These are phyloP conservation scores for Ametastegia equiseti DNA, from an alignment of 2,888 invertebrate genomes.

Conservation along the genomic window DNA sequence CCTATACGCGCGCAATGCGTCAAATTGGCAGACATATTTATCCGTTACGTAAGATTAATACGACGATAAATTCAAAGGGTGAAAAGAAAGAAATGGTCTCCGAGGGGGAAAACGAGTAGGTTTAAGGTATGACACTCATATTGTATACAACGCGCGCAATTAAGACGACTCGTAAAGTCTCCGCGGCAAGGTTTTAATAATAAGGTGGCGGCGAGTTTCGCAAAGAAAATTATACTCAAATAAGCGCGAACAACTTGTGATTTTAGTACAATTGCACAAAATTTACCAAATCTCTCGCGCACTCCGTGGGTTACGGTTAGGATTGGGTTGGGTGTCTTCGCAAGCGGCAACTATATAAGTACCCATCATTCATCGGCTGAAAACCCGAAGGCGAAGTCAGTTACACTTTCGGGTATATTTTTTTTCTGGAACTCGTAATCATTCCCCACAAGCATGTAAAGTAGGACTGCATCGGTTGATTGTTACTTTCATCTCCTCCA, in stretches of 20 bases:
- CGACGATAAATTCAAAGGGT: not conserved
- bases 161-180: not conserved
- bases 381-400: too few species aligned
- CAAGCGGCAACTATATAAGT: too few species aligned
- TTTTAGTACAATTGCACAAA: not conserved
- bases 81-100: not conserved
- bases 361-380: too few species aligned
- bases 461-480: too few species aligned
- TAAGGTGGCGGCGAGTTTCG: not conserved
- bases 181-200: not conserved
- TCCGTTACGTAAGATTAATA: not conserved
- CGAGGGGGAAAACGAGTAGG: not conserved
- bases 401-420: too few species aligned
- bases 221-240: conserved; percentile 7
- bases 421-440: too few species aligned
- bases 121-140: not conserved
- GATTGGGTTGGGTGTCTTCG: too few species aligned
- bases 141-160: not conserved
- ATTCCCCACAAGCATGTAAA: too few species aligned
- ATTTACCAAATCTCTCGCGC: not conserved
- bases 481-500: too few species aligned
- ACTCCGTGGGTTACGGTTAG: too few species aligned
- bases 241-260: conserved; percentile 11
- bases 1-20: not conserved
- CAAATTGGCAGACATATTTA: not conserved